Evolutionary conservation across 1,140 invertebrate species (phyloP).

Genomic region (Drosophila jambulina): DNA sequence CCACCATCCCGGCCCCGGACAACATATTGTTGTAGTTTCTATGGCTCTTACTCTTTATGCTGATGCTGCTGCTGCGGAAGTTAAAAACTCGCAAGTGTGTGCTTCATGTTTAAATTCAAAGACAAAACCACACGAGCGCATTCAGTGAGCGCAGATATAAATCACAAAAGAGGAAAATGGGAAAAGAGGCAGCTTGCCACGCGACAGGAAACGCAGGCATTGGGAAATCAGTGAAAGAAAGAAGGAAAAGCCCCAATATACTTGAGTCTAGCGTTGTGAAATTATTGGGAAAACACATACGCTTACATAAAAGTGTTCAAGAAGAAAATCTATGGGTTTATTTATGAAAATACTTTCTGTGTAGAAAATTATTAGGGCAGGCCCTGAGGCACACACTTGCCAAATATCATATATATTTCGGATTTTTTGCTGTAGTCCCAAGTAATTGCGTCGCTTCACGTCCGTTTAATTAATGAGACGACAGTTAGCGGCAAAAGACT

Average conservation of each 20-base stretch:
- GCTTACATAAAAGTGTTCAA: neutral
- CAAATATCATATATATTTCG: conserved; percentile 33
- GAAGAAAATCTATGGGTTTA: neutral
- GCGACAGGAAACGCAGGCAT: conserved; percentile 50
- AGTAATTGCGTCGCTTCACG: conserved; percentile 52
- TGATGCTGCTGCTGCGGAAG: conserved; percentile 28
- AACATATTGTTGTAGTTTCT: conserved; percentile 29
- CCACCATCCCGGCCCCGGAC: conserved; percentile 29
- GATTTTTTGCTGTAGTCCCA: neutral
- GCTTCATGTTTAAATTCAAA: conserved; percentile 28
- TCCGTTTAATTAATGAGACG: conserved; percentile 76
- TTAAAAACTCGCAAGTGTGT: conserved; percentile 32
- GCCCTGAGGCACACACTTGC: conserved; percentile 43
- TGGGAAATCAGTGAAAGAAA: conserved; percentile 25
- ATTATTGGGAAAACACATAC: conserved; percentile 19
- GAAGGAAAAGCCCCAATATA: conserved; percentile 3
- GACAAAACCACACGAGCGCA: conserved; percentile 40
- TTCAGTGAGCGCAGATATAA: conserved; percentile 30
- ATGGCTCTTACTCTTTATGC: conserved; percentile 1
- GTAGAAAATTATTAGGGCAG: conserved; percentile 50
- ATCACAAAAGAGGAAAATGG: conserved; percentile 16
- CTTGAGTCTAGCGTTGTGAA: conserved; percentile 24
- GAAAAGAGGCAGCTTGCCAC: conserved; percentile 27
- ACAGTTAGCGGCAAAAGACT: conserved; percentile 53
- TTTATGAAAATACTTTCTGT: neutral